phyloP scores from a whole-genome alignment of 2,113 vertebrate species.

The Brachyistius frenatus region DNA sequence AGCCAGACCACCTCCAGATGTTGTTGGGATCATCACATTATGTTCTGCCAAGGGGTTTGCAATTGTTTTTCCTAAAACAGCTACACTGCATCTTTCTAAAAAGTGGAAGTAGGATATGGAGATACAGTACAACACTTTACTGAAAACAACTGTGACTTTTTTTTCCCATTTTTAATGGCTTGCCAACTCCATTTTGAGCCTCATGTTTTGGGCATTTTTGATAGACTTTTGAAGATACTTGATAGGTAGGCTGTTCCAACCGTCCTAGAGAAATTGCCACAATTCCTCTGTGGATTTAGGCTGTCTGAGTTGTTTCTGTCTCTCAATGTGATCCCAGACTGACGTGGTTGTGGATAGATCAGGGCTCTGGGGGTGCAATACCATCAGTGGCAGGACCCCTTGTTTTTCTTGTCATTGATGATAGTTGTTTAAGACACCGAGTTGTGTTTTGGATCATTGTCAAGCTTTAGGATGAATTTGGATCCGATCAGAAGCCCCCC shows the following conservation, averaged over 20 bases:
- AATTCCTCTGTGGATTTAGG: not conserved
- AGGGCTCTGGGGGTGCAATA: not conserved
- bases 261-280: too few relatives aligned
- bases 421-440: not conserved
- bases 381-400: not conserved
- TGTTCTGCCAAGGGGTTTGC: not conserved
- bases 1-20: not conserved
- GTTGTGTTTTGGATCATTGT: not conserved
- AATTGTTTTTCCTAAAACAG: not conserved
- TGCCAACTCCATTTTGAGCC: too few relatives aligned
- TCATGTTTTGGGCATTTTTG: too few relatives aligned
- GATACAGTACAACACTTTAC: too few relatives aligned
- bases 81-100: too few relatives aligned
- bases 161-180: not conserved
- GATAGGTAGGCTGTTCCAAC: too few relatives aligned
- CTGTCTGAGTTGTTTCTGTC: rapidly evolving
- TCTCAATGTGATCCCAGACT: not conserved
- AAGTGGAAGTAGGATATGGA: too few relatives aligned
- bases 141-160: too few relatives aligned
- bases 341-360: not conserved
- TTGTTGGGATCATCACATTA: not conserved
- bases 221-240: too few relatives aligned
- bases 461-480: not conserved
- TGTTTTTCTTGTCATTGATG: not conserved
- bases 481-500: not conserved